Conservation (phyloP, 2,113 vertebrate genomes). For the Donacobius atricapilla region DNA sequence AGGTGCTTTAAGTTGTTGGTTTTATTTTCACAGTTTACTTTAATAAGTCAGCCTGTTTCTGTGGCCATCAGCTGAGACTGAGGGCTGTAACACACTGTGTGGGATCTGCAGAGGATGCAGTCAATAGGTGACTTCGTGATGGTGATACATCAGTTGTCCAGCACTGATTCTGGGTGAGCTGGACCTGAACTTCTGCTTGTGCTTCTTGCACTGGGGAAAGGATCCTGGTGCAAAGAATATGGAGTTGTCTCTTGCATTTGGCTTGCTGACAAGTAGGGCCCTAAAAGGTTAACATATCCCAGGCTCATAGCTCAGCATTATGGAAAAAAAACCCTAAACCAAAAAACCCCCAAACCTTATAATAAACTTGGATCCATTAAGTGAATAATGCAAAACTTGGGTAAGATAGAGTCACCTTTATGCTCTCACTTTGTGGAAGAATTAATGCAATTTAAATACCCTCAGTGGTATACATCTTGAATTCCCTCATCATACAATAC, state of each 20-base stretch:
- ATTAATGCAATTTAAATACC: conserved; percentile 4
- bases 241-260: neutral
- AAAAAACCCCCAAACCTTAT: neutral
- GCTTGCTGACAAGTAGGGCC: neutral
- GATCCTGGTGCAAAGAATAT: neutral
- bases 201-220: neutral
- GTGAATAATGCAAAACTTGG: neutral
- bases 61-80: neutral
- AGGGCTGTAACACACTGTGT: neutral
- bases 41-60: neutral
- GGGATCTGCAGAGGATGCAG: no score
- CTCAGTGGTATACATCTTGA: neutral
- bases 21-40: neutral
- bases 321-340: neutral
- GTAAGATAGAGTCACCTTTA: neutral
- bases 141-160: neutral
- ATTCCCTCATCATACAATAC: neutral
- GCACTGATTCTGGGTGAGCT: rapidly evolving
- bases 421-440: neutral
- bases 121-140: neutral
- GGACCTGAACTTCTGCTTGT: neutral
- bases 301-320: neutral
- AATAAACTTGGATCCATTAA: neutral
- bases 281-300: neutral
- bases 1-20: neutral